Base-by-base conservation (phyloP, 2,888 invertebrate species). In the Andricus quercusramuli region DNA sequence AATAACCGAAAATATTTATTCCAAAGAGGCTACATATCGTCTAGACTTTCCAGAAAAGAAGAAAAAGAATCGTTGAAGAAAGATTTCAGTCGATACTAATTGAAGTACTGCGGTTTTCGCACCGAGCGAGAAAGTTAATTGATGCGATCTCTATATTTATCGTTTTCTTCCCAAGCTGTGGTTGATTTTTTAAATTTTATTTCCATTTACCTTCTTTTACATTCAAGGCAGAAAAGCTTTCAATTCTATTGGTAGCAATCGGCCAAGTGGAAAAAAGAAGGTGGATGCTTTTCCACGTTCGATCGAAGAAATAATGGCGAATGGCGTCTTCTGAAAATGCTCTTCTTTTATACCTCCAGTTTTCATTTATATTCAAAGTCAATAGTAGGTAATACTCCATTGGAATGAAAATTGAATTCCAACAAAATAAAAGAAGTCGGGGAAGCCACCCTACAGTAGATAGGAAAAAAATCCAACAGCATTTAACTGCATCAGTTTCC, bases 201-300 rank as follows among this genome's bases (percentile, higher is more conserved):
- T 47, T 22, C 9, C 15, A 68, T 44, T 68, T 68, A 25, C 47
- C 25, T 67, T 22, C 9, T 41, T 68, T 44, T 68, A 68, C 15
- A 68, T 44, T 68, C 67, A 44, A 6, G 4, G 47, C 44, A 68
- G 59, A 68, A 47, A 29, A 47, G 13, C 68, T 68, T 47, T 68
- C 68, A 68, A 68, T 68, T 47, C 25, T 25, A 68, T 68, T 68
- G 68, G 25, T 68, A 17, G 68, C 17, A 47, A 68, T 68, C 47
- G 68, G 17, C 47, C 44, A 68, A 68, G 44, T 47, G 47, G 68
- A 68, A 68, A 13, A 68, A 68, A 68, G 25, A 68, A 68, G 68
- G 25, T 22, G 44, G 68, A 68, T 68, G 15, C 68, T 44, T 68
- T 68, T 68, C 15, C 68, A 44, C 22, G 15, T 68, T 44, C 68